A percentile compares a stretch with the other conserved stretches of the same genome.
phyloP scores from a whole-genome alignment of 2,113 vertebrate species.

The Lepisosteus oculatus region DNA sequence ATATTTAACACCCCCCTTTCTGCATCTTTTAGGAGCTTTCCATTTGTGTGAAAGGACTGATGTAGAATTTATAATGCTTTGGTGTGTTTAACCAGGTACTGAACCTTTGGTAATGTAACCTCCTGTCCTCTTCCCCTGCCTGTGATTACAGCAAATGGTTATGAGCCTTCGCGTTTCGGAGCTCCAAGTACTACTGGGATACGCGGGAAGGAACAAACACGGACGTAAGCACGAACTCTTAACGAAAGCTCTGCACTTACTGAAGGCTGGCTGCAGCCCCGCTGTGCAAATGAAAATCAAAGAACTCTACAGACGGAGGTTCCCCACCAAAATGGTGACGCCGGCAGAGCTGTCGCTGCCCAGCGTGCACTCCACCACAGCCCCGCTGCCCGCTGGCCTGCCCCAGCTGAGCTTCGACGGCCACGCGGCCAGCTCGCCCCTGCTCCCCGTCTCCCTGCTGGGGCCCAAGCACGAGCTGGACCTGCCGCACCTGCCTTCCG shows the following conservation, averaged over 20 bases:
- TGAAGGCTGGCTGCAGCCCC: constrained; percentile 95
- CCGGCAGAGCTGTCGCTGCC: constrained; percentile 85
- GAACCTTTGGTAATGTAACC: neutral
- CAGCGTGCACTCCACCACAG: constrained; percentile 77
- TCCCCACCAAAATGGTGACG: constrained; percentile 93
- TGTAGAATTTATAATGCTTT: no score
- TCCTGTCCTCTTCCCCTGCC: constrained; percentile 6
- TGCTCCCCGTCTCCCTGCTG: constrained; percentile 90
- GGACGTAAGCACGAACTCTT: constrained; percentile 98
- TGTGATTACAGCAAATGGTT: constrained; percentile 90
- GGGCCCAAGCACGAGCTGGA: constrained; percentile 96
- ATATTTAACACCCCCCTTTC: no score
- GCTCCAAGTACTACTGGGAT: constrained; percentile 96
- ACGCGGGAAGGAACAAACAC: constrained; percentile 97
- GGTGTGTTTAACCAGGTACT: no score
- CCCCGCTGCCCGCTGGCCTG: constrained; percentile 79
- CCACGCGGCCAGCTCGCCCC: constrained; percentile 81
- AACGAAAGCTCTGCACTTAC: constrained; percentile 91
- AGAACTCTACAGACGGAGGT: constrained; percentile 93
- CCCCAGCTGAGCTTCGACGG: constrained; percentile 87
- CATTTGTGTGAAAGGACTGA: no score
- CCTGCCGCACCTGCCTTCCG: constrained; percentile 85
- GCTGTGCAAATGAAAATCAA: constrained; percentile 99
- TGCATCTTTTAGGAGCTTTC: no score
- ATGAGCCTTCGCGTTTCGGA: constrained; percentile 99